Conservation (phyloP, 2,888 invertebrate species). For the Erebia palarica region DNA sequence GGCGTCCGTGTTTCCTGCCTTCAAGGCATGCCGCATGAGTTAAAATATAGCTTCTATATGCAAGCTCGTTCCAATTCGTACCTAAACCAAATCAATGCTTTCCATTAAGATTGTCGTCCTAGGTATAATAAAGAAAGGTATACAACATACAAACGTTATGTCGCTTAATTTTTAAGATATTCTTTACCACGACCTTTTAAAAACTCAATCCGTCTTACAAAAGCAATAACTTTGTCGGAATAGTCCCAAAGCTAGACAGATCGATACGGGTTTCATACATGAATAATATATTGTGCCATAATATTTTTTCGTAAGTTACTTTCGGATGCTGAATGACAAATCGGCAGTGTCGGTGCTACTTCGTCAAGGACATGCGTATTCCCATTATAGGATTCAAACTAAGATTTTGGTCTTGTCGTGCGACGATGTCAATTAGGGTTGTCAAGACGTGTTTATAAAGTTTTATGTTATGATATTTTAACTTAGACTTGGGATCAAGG, state of each 20-base stretch:
- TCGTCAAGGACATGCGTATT: slow-evolving; percentile 2
- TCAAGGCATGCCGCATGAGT: too few relatives aligned
- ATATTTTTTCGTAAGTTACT: slow-evolving; percentile 4
- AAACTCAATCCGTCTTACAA: slow-evolving; percentile 26
- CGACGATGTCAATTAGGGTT: neutral
- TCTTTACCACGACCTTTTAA: neutral
- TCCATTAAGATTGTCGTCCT: too few relatives aligned
- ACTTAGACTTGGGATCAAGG: too few relatives aligned
- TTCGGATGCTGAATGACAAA: slow-evolving; percentile 15
- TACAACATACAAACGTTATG: too few relatives aligned
- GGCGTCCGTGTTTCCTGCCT: too few relatives aligned
- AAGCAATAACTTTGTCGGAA: slow-evolving; percentile 34
- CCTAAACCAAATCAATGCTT: too few relatives aligned
- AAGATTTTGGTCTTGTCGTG: neutral
- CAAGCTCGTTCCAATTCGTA: too few relatives aligned
- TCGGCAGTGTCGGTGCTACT: neutral
- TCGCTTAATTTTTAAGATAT: neutral
- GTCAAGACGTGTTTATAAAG: neutral
- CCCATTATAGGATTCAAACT: neutral
- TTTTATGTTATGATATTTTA: too few relatives aligned
- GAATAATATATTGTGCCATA: slow-evolving; percentile 10
- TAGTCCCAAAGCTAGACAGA: slow-evolving; percentile 33
- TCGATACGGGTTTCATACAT: slow-evolving; percentile 30
- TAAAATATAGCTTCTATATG: too few relatives aligned
- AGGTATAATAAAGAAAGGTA: too few relatives aligned